Evolutionary conservation across 2,797 vertebrate genomes (phyloP), one percentile per base, ranked within the genome.

Genomic region (Microctenopoma lineatum): DNA sequence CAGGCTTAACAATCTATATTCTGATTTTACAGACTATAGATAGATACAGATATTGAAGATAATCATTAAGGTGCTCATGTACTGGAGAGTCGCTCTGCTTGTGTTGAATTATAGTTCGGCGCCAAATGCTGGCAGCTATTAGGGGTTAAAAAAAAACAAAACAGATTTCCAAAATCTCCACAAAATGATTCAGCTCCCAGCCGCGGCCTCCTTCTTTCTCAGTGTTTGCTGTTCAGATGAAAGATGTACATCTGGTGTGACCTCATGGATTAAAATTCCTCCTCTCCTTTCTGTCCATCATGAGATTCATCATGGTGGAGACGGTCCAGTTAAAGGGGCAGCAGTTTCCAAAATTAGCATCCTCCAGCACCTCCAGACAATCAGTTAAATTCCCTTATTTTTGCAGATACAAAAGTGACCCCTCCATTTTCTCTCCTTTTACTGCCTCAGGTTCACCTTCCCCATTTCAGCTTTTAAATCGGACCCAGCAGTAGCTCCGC

Each of bases 211-310:
- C 57, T 38, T 27, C 16, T 18, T 67, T 45, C 34, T 29, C 0
- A 16, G 44, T 50, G 55, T 62, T 68, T 46, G 34, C 27, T 36
- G 65, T 55, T 67, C 47, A 11, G 32, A 69, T 66, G 64, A 47
- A 46, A 59, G 34, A 55, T 41, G 41, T 53, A 52, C 55, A 71
- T 71, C 53, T 67, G 38, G 3, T 66, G 64, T 74, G 60, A 72
- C 69, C 64, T 73, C 54, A 18, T 1, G 3, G 48, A 76, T 76
- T 63, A 66, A 79, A 68, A 81, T 70, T 62, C 74, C 59, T 76
- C 68, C 63, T 73, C 62, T 73, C 51, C 34, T 56, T 26, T 71
- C 65, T 36, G 71, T 77, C 84, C 73, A 75, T 84, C 72, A 71
- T 18, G 27, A 66, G 61, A 69, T 25, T 64, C 72, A 65, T 65